Base-by-base conservation (phyloP, 1,140 invertebrate genomes). In the Danaus melanippus region DNA sequence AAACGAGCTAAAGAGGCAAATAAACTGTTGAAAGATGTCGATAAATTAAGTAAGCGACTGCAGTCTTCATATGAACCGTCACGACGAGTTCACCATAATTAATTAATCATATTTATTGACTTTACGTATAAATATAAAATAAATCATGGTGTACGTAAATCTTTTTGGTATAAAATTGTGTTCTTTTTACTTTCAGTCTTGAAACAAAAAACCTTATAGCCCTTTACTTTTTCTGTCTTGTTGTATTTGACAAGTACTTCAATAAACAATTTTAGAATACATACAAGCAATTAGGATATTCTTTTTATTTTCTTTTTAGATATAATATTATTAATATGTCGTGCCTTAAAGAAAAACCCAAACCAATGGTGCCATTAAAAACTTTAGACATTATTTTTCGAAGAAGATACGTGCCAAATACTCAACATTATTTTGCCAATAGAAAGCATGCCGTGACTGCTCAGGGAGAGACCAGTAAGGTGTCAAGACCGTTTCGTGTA, bases 1-100 rank as follows among this genome's bases (percentile, higher is more conserved):
- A 88, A 88, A 65, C 79, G 88, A 40, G 90, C 90, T 0, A 86
- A 89, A 54, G 83, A 89, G 44, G 91, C 91, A 5, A 81, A 87
- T 1, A 88, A 82, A 60, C 84, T 92, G 72, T 86, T 91, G 9
- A 77, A 86, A 48, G 84, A 89, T 61, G 73, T 90, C n/a, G 87
- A 89, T 57, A 88, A 85, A 60, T 60, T 90, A 8, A 82, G 71
- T 46, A 84, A 78, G 57, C 79, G 83, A 42, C 69, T 90, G 53
- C 87, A 86, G 41, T 80, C 82, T 56, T 82, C 87, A 1, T 87
- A 90, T 75, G 87, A 90, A 61, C 88, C 89, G 8, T 47, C 68
- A 12, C 65, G 63, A 52, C 57, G 46, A 57, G 45, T 46, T 8
- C 40, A 58, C 17, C 45, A 42, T 49, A 45, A 45, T 48, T 42